A percentile compares a stretch with the other conserved stretches of the same genome.
Evolutionary conservation across 2,113 vertebrate species (phyloP).

Genomic region (Callospermophilus lateralis): DNA sequence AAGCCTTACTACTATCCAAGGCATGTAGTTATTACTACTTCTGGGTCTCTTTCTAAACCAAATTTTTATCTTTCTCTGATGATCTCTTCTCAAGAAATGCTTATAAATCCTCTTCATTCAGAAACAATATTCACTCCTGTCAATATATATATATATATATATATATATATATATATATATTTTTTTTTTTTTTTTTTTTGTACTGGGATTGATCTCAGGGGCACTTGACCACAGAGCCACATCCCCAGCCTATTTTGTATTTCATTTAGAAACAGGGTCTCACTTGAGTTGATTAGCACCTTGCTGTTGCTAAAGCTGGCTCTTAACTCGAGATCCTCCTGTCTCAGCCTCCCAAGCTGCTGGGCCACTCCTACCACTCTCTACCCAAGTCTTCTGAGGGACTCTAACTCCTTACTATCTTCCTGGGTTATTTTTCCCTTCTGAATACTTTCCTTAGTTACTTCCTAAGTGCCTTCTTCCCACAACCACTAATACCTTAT

Average conservation of each 20-base stretch:
- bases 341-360: no score
- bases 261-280: no score
- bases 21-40: neutral
- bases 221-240: no score
- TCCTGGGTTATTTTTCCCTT: neutral
- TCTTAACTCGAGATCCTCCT: no score
- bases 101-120: slow-evolving; percentile 10
- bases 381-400: neutral
- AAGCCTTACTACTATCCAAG: neutral
- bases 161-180: neutral
- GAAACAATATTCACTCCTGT: neutral
- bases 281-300: no score
- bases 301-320: no score
- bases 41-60: neutral
- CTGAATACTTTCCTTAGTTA: slow-evolving; percentile 24
- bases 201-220: no score
- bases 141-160: neutral
- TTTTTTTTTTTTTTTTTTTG: no score
- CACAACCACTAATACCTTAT: neutral
- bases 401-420: neutral
- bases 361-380: neutral
- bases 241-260: no score
- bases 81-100: neutral
- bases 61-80: neutral
- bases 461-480: neutral